Percentiles rank a stretch among this genome's conserved stretches.
Conservation (phyloP, 2,888 invertebrate genomes). For the Villa cingulata region DNA sequence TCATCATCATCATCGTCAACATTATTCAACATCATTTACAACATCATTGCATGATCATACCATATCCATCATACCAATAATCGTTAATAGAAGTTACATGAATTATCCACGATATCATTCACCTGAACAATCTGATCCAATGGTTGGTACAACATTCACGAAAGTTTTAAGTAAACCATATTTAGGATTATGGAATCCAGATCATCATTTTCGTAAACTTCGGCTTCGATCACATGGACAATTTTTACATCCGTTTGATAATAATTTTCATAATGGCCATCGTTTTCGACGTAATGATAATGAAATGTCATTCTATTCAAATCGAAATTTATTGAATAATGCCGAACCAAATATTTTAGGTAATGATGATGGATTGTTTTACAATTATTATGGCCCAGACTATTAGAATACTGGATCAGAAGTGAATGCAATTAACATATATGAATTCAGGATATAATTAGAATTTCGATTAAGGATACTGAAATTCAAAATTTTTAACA, state of each 20-base stretch:
- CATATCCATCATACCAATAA: neutral
- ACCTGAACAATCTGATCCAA: neutral
- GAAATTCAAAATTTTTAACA: too few relatives aligned
- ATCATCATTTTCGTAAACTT: neutral
- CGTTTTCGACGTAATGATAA: slow-evolving; percentile 1
- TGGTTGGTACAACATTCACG: slow-evolving; percentile 5
- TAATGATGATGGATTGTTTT: too few relatives aligned
- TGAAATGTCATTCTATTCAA: neutral
- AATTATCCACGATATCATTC: too few relatives aligned
- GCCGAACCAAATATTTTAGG: neutral
- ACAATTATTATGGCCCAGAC: too few relatives aligned
- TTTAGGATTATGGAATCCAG: slow-evolving; percentile 1
- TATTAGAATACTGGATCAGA: too few relatives aligned
- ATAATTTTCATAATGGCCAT: neutral
- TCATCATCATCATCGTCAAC: slow-evolving; percentile 1
- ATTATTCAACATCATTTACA: neutral
- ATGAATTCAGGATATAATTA: too few relatives aligned
- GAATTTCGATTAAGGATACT: too few relatives aligned
- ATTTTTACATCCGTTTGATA: neutral
- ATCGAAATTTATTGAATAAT: neutral
- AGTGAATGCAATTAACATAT: too few relatives aligned
- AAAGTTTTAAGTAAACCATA: slow-evolving; percentile 2
- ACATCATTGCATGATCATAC: neutral
- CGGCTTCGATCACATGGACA: neutral
- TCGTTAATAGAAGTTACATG: too few relatives aligned